Base-by-base conservation (phyloP, 2,888 invertebrate genomes). In the Leistus spinibarbis region DNA sequence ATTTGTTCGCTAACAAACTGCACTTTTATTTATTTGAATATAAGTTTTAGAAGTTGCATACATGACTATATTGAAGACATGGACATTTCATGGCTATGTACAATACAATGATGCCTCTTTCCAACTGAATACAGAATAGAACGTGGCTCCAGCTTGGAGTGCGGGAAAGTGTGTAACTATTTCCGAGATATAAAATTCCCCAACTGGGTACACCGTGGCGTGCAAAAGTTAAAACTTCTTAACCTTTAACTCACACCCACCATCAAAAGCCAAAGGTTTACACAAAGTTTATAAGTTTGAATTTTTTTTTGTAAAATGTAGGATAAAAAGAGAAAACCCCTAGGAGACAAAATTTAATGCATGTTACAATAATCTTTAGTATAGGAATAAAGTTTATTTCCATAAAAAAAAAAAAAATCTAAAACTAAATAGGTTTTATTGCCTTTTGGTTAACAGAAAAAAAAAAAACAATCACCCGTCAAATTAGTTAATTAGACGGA, bases 221-320 rank as follows among this genome's bases (percentile, higher is more conserved):
- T 53, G 27, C 53, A 66, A 66, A 66, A 66, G 66, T 66, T 66
- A 66, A 66, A 66, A 66, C 66, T 65, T 40, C 17, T 65, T 65
- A 40, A 65, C 27, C 40, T 40, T 65, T 65, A 40, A 65, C 17
- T 40, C 65, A 17, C 24, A 27, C 5, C 1, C 40, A 3, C 40
- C 40, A 40, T 40, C 40, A 40, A n/a, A n/a, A n/a, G n/a, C 27
- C 27, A 40, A 40, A 40, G 40, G 5, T 19, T 63, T 22, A 4
- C 23, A 22, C 63, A n/a, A 20, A 63, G 20, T 63, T 63, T 63
- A 20, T 2, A 63, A 63, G 19, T 62, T 62, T 24, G 13, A 40
- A 40, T 40, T 24, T 4, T 24, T 24, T 24, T 40, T 40, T 40
- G 7, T 40, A 1, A 40, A 40, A n/a, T n/a, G 40, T 7, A 40